Evolutionary conservation across 2,113 vertebrate genomes (phyloP), one percentile per base, ranked within the genome.

Genomic region (Empidonax traillii): DNA sequence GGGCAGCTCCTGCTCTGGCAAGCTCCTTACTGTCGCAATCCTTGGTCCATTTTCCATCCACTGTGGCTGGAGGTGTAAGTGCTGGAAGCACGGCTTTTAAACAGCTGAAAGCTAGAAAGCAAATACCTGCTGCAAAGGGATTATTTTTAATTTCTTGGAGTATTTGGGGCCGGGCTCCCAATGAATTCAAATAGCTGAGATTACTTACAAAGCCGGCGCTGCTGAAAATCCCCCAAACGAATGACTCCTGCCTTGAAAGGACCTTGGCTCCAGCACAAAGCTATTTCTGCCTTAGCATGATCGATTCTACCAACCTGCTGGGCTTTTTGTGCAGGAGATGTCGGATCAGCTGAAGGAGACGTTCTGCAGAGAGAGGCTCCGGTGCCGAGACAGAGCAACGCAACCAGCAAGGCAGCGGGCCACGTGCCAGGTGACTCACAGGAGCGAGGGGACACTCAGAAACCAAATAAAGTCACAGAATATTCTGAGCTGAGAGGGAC

Each of bases 241-340:
- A 91, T 49, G 66, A 81, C 33, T 97, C 83, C 86, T 93, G 77
- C 71, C 72, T 89, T n/a, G 31, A 87, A 86, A 87, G 83, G 91
- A 83, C 92, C 74, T 89, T 94, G 89, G 83, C 89, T 89, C 33
- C 71, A 76, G 56, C 12, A 2, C 53, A 84, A 75, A 85, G 58
- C 80, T 96, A 88, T 93, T 95, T 95, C 88, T 96, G 79, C 90
- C 47, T 81, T 88, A 61, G 72, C 25, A 22, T 73, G 82, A 90
- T 95, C 41, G 3, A 94, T 94, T 76, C 73, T 77, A 62, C 90
- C 87, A 58, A 28, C 53, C 55, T 72, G 33, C 28, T 43, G 37
- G 47, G 4, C 19, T 52, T 71, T 87, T 66, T 52, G 47, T 85
- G 91, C 65, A 87, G 65, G 53, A 65, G 51, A 78, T 44, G 62